Evolutionary conservation across 2,797 vertebrate species (phyloP).

Genomic region (Spondyliosoma cantharus): DNA sequence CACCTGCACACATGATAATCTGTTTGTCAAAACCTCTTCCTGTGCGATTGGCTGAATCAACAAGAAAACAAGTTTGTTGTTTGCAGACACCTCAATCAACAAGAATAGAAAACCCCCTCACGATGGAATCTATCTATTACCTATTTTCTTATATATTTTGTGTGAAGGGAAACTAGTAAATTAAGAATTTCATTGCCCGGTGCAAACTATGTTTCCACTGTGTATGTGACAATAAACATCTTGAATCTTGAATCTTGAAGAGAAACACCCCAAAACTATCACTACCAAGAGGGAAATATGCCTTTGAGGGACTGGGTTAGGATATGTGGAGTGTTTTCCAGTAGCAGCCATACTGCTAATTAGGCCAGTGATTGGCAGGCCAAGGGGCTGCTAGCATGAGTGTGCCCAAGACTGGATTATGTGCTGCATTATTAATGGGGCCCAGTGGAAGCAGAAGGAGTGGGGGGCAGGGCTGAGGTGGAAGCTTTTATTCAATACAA

Average conservation of each 20-base stretch:
- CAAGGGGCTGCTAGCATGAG: slow-evolving; percentile 43
- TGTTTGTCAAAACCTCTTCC: slow-evolving; percentile 56
- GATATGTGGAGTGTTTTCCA: slow-evolving; percentile 32
- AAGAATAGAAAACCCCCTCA: slow-evolving; percentile 29
- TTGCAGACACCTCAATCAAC: slow-evolving; percentile 33
- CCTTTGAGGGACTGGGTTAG: slow-evolving; percentile 32
- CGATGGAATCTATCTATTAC: too few relatives aligned
- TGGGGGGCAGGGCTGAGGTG: slow-evolving; percentile 7
- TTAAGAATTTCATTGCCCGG: too few relatives aligned
- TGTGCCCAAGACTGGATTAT: slow-evolving; percentile 55
- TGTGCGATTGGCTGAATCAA: slow-evolving; percentile 48
- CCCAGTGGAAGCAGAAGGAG: slow-evolving; percentile 32
- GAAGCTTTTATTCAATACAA: slow-evolving; percentile 43
- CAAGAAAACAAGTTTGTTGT: slow-evolving; percentile 36
- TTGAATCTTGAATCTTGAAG: too few relatives aligned
- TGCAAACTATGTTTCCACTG: too few relatives aligned
- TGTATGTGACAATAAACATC: too few relatives aligned
- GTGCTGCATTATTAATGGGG: slow-evolving; percentile 60
- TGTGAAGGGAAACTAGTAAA: too few relatives aligned
- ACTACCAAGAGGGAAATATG: slow-evolving; percentile 5
- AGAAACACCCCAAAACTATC: slow-evolving; percentile 26
- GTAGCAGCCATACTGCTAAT: slow-evolving; percentile 48
- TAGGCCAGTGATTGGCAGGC: slow-evolving; percentile 54
- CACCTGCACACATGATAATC: slow-evolving; percentile 36
- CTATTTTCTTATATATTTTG: too few relatives aligned